Percentiles rank a stretch among this genome's conserved stretches.
Conservation (phyloP, 1,140 invertebrate species). For the Armadillidium nasatum region DNA sequence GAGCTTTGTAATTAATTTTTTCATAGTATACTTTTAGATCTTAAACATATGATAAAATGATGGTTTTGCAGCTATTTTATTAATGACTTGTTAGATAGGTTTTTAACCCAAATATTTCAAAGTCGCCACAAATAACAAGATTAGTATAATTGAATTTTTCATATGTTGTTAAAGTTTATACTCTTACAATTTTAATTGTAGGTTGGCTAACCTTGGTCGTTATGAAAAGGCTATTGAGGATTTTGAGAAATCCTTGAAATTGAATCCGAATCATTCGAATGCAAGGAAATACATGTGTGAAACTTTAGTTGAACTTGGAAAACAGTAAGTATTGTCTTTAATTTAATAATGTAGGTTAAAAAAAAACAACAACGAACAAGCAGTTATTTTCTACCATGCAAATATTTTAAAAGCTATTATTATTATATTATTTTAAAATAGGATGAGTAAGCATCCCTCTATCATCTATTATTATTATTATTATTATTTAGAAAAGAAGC, state of each 20-base stretch:
- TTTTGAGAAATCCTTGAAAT: conserved; percentile 81
- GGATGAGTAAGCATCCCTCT: background rate
- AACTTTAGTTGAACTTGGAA: conserved; percentile 75
- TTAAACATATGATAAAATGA: too few species aligned
- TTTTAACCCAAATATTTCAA: too few species aligned
- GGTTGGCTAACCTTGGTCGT: conserved; percentile 84
- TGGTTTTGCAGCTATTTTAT: too few species aligned
- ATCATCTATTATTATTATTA: background rate
- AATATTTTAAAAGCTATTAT: background rate
- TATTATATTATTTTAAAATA: background rate
- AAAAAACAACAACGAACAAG: background rate
- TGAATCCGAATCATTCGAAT: conserved; percentile 87
- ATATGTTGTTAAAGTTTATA: too few species aligned
- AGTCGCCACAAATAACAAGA: too few species aligned
- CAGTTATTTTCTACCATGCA: background rate
- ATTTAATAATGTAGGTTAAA: background rate
- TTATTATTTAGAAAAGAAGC: too few species aligned
- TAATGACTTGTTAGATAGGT: too few species aligned
- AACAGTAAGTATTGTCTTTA: conserved; percentile 53
- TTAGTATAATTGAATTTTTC: too few species aligned
- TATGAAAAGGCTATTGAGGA: conserved; percentile 90
- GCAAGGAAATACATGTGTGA: conserved; percentile 90
- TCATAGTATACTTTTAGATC: too few species aligned
- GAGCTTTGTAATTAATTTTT: conserved; percentile 73
- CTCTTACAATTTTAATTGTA: conserved; percentile 30